These are phyloP conservation scores for Apantesis nais DNA, from an alignment of 2,888 invertebrate species.

Conservation along the genomic window DNA sequence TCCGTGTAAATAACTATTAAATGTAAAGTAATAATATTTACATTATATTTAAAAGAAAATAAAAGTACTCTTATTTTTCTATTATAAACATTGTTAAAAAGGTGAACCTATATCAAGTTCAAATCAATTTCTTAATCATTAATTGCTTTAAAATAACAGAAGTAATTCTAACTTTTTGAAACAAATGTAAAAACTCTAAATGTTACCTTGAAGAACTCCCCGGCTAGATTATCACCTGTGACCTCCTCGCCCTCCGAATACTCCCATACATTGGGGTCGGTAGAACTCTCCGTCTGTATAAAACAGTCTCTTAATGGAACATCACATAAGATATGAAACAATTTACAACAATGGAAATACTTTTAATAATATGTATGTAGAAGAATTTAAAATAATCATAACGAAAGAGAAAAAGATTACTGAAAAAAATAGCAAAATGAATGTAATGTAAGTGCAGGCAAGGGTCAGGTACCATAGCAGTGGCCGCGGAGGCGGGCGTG, in stretches of 20 bases:
- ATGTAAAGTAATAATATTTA: too few species aligned
- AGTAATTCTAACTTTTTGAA: not conserved
- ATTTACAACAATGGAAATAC: too few species aligned
- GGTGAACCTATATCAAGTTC: too few species aligned
- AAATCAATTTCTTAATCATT: too few species aligned
- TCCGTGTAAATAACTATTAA: too few species aligned
- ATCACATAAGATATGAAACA: not conserved
- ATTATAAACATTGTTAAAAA: too few species aligned
- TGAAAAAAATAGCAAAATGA: too few species aligned
- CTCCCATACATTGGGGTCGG: conserved; percentile 66
- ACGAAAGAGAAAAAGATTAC: too few species aligned
- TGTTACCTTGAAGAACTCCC: conserved; percentile 79
- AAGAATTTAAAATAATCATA: too few species aligned
- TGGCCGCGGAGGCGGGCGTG: conserved; percentile 24
- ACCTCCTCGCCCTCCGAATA: conserved; percentile 73
- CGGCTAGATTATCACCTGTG: conserved; percentile 69
- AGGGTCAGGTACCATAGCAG: conserved; percentile 21
- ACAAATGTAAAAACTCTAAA: not conserved
- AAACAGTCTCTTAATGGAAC: not conserved
- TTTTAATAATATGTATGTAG: too few species aligned
- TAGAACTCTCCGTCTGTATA: conserved; percentile 64
- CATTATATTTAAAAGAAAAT: too few species aligned
- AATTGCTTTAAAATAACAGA: not conserved
- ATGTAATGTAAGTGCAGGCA: not conserved
- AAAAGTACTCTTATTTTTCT: too few species aligned